A percentile compares a stretch with the other conserved stretches of the same genome.
phyloP scores from a whole-genome alignment of 2,113 vertebrate genomes.

The Loxodonta africana region DNA sequence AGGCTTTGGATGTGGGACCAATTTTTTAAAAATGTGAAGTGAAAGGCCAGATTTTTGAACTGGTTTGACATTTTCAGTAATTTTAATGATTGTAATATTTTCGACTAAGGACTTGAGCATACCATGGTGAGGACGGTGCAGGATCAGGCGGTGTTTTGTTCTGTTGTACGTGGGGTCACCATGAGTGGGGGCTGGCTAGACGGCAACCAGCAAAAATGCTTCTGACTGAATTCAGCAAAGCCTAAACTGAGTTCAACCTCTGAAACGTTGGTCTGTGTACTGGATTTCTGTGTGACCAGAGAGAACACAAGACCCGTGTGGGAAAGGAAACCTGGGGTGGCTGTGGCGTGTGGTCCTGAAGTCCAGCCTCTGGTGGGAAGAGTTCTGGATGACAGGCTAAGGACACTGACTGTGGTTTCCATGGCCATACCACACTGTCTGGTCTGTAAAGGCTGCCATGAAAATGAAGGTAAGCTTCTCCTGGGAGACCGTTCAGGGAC shows the following conservation, averaged over 20 bases:
- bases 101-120: background rate
- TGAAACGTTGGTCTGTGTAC: background rate
- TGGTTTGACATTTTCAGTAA: background rate
- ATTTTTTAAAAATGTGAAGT: background rate
- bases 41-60: background rate
- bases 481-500: background rate
- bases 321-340: background rate
- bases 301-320: fast-evolving
- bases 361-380: fast-evolving
- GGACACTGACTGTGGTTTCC: fast-evolving
- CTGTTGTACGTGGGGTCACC: background rate
- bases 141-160: background rate
- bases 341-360: fast-evolving
- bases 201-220: background rate
- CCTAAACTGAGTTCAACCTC: background rate
- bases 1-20: background rate
- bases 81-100: background rate
- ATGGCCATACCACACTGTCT: background rate
- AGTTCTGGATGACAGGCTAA: fast-evolving
- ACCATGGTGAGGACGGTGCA: background rate
- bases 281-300: background rate
- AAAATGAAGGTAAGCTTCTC: background rate
- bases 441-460: fast-evolving
- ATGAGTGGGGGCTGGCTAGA: background rate
- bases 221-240: background rate